These are phyloP conservation scores for Shinisaurus crocodilurus DNA, from an alignment of 2,113 vertebrate genomes.

Conservation along the genomic window DNA sequence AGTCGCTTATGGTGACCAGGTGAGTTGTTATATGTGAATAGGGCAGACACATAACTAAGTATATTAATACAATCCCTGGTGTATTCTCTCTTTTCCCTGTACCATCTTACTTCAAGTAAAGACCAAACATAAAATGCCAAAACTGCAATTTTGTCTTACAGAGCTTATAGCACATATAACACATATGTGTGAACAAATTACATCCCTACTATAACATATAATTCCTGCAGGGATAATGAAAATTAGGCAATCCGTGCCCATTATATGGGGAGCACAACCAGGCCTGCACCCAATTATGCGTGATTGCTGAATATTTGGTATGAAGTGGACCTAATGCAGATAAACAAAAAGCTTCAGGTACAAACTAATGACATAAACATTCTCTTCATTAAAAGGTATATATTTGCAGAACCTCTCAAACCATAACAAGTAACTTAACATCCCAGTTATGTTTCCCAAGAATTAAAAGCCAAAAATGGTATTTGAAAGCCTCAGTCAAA, in stretches of 20 bases:
- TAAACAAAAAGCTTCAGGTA: not conserved
- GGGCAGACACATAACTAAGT: too few relatives aligned
- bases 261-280: not conserved
- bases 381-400: not conserved
- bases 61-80: too few relatives aligned
- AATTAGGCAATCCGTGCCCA: not conserved
- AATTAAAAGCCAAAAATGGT: slow-evolving; percentile 36
- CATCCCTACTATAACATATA: too few relatives aligned
- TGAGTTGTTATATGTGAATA: too few relatives aligned
- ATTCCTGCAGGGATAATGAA: not conserved
- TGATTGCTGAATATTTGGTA: not conserved
- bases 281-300: not conserved
- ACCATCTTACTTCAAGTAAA: not conserved
- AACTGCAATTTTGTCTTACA: not conserved
- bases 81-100: not conserved
- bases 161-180: too few relatives aligned
- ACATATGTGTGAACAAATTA: not conserved
- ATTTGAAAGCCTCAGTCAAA: not conserved
- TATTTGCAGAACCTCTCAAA: not conserved
- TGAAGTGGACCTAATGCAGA: not conserved
- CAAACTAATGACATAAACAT: not conserved
- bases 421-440: slow-evolving; percentile 26
- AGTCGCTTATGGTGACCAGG: too few relatives aligned
- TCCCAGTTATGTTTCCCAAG: slow-evolving; percentile 11
- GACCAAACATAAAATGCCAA: not conserved